A percentile compares a stretch with the other conserved stretches of the same genome.
These are phyloP conservation scores for Leptopilina drosophilae DNA, from an alignment of 2,888 invertebrate genomes.

Conservation along the genomic window DNA sequence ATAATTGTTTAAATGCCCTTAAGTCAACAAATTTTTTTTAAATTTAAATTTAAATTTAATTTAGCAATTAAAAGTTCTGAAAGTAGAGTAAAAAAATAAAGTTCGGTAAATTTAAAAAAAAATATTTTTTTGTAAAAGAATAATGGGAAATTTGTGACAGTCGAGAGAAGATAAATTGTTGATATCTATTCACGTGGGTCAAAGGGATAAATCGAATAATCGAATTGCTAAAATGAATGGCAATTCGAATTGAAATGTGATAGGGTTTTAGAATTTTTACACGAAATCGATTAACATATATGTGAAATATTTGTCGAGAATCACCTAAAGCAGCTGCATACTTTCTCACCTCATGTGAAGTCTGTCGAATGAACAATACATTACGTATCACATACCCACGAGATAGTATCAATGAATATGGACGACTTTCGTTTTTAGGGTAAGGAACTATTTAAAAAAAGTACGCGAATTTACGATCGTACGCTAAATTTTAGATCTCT, in stretches of 20 bases:
- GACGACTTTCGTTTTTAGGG: slow-evolving; percentile 37
- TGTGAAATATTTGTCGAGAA: slow-evolving; percentile 32
- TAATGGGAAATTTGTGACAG: no score
- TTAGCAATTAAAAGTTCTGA: no score
- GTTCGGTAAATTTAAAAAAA: neutral
- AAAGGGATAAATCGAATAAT: no score
- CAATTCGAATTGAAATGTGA: slow-evolving; percentile 2
- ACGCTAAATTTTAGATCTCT: neutral
- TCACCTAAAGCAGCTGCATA: slow-evolving; percentile 29
- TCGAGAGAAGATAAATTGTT: no score
- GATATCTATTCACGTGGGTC: no score
- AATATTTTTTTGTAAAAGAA: neutral
- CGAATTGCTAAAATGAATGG: no score
- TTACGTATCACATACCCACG: slow-evolving; percentile 38
- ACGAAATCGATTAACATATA: slow-evolving; percentile 35
- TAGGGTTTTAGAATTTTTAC: neutral
- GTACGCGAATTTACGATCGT: neutral
- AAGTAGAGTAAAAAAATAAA: no score
- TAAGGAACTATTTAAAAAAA: neutral
- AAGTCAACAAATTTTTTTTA: no score
- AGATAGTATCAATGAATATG: slow-evolving; percentile 25
- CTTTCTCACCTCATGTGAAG: slow-evolving; percentile 30
- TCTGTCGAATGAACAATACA: slow-evolving; percentile 40
- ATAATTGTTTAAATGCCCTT: no score
- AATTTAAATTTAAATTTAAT: no score